Evolutionary conservation across 37 sponge, comb jelly and placozoan species (phyloP), one percentile per base, ranked within the genome.

Genomic region (Haliclona indistincta): DNA sequence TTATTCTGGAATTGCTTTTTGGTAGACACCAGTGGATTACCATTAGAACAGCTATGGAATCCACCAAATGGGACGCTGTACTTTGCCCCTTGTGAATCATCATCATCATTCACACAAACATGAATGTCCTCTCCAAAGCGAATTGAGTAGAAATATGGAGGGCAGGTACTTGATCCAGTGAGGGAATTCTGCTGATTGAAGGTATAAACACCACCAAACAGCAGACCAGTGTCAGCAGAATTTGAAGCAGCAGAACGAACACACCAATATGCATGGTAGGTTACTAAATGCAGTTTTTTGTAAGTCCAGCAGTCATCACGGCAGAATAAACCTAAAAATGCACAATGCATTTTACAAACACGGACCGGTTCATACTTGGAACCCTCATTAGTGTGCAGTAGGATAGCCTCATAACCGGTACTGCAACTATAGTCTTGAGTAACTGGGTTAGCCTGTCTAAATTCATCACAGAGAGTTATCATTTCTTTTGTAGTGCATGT

Each of bases 151-250:
- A 70, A 92, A 41, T 86, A 75, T 1, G n/a, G 34, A 3, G 93
- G 93, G 32, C 93, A 92, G 6, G 66, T 28, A 65, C 53, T 71
- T 5, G 84, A 41, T 5, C 80, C 63, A 7, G 88, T 87, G 42
- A 87, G 33, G 0, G 93, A 88, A 56, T 92, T 92, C 35, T 53
- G 41, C 4, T 26, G 35, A 2, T 52, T 84, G 28, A 84, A 56
- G 0, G 88, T 87, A 58, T 66, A 92, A 29, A 80, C 56, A 39
- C 93, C 93, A 43, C 93, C 93, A 62, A 92, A 92, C 4, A 92
- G 81, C 53, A 68, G 87, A 22, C 93, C 93, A 3, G 17, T 49
- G n/a, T 26, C 28, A 56, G 70, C 51, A 22, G 54, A 58, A 11
- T 22, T 53, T 0, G 78, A 68, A 11, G 43, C 6, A 0, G 45